Percentiles rank a stretch among this genome's conserved stretches.
Evolutionary conservation across 2,888 invertebrate species (phyloP).

Genomic region (Volucella bombylans): DNA sequence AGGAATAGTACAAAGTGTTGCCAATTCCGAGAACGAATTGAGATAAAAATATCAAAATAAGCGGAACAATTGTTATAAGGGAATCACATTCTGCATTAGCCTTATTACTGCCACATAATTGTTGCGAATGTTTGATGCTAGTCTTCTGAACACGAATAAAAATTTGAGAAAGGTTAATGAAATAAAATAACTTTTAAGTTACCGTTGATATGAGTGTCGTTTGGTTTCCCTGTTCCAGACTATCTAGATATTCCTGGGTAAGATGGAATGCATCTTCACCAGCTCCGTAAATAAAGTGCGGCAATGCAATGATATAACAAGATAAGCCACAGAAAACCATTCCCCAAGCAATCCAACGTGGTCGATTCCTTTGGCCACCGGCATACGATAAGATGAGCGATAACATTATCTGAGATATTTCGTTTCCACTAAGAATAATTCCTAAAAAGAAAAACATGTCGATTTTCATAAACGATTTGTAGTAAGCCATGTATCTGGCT

Average conservation of each 20-base stretch:
- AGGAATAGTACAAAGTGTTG: slow-evolving; percentile 86
- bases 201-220: slow-evolving; percentile 76
- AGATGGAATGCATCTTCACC: slow-evolving; percentile 82
- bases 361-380: slow-evolving; percentile 87
- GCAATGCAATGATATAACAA: slow-evolving; percentile 85
- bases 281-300: slow-evolving; percentile 86
- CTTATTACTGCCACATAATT: slow-evolving; percentile 77
- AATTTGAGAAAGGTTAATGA: not conserved
- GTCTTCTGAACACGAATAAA: slow-evolving; percentile 75
- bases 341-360: slow-evolving; percentile 87
- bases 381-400: slow-evolving; percentile 86
- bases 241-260: slow-evolving; percentile 81
- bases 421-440: slow-evolving; percentile 87
- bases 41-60: slow-evolving; percentile 86
- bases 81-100: slow-evolving; percentile 82
- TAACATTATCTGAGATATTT: slow-evolving; percentile 87
- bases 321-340: slow-evolving; percentile 85
- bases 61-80: slow-evolving; percentile 83
- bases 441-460: slow-evolving; percentile 82
- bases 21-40: slow-evolving; percentile 88
- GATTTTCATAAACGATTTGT: not conserved
- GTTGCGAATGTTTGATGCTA: slow-evolving; percentile 76
- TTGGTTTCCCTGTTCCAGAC: slow-evolving; percentile 63
- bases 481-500: slow-evolving; percentile 18
- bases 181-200: slow-evolving; percentile 68